Evolutionary conservation across 2,113 vertebrate genomes (phyloP).

Genomic region (Gopherus evgoodei): DNA sequence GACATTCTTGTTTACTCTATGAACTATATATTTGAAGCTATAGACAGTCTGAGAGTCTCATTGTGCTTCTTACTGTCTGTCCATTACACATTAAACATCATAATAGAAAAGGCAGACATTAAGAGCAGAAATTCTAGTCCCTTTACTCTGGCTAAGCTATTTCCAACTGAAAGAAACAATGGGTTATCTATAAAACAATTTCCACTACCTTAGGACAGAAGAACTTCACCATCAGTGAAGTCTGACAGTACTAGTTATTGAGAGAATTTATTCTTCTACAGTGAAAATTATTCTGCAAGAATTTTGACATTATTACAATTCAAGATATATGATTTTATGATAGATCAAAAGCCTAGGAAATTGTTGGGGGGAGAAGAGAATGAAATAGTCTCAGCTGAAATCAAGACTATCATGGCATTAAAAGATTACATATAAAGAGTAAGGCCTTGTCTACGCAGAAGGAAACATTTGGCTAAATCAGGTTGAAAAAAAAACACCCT

Average conservation of each 20-base stretch:
- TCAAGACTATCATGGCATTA: neutral
- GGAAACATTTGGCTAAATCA: neutral
- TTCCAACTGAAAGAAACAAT: slow-evolving; percentile 2
- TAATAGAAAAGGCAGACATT: neutral
- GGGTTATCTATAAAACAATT: slow-evolving; percentile 55
- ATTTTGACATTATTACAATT: neutral
- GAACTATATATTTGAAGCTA: neutral
- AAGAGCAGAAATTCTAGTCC: slow-evolving; percentile 7
- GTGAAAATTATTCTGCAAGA: neutral
- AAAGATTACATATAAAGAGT: neutral
- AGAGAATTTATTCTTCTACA: neutral
- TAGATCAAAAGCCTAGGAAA: neutral
- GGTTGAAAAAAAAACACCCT: neutral
- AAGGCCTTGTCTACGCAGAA: neutral
- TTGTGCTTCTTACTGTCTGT: neutral
- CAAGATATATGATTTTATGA: neutral
- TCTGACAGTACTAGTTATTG: neutral
- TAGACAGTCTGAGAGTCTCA: neutral
- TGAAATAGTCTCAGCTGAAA: neutral
- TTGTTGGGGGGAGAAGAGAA: neutral
- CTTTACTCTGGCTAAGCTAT: neutral
- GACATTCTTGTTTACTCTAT: neutral
- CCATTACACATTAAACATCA: slow-evolving; percentile 22
- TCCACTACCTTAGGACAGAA: neutral
- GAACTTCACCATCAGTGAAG: neutral